Conservation (phyloP, 2,888 invertebrate genomes). For the Doris montereyensis region DNA sequence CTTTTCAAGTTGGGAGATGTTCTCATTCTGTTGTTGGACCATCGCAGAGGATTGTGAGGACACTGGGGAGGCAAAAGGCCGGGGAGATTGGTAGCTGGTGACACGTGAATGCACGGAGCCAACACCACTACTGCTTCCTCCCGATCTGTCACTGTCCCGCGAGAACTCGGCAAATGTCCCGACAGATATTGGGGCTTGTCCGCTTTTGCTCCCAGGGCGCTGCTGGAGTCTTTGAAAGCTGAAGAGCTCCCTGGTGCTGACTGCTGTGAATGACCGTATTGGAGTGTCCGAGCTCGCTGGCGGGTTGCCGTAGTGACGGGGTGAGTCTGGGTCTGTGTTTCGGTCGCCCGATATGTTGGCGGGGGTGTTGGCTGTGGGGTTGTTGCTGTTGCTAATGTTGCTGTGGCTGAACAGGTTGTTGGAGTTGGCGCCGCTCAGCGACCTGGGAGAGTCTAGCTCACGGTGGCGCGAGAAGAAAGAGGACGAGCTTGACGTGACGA, state of each 20-base stretch:
- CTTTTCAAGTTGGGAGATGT: constrained; percentile 55
- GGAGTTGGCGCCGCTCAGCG: background rate
- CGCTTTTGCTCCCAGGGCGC: background rate
- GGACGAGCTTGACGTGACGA: constrained; percentile 38
- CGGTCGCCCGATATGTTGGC: too few species aligned
- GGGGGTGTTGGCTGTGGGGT: background rate
- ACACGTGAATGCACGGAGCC: constrained; percentile 28
- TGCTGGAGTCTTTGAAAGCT: constrained; percentile 32
- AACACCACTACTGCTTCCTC: constrained; percentile 6
- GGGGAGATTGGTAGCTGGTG: constrained; percentile 39
- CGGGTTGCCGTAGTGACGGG: background rate
- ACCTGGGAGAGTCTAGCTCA: constrained; percentile 28
- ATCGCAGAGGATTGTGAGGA: background rate
- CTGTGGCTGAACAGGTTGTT: background rate
- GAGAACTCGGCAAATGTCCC: constrained; percentile 28
- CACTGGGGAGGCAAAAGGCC: constrained; percentile 34
- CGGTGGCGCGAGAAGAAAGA: constrained; percentile 38
- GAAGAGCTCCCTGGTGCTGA: too few species aligned
- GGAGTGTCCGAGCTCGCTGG: too few species aligned
- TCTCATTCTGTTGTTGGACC: constrained; percentile 45
- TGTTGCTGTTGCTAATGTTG: background rate
- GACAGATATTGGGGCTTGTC: constrained; percentile 33
- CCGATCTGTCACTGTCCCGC: constrained; percentile 29
- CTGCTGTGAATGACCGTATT: too few species aligned
- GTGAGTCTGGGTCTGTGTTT: constrained; percentile 5